These are phyloP conservation scores for Globicephala melas DNA, from an alignment of 2,113 vertebrate species.

Conservation along the genomic window DNA sequence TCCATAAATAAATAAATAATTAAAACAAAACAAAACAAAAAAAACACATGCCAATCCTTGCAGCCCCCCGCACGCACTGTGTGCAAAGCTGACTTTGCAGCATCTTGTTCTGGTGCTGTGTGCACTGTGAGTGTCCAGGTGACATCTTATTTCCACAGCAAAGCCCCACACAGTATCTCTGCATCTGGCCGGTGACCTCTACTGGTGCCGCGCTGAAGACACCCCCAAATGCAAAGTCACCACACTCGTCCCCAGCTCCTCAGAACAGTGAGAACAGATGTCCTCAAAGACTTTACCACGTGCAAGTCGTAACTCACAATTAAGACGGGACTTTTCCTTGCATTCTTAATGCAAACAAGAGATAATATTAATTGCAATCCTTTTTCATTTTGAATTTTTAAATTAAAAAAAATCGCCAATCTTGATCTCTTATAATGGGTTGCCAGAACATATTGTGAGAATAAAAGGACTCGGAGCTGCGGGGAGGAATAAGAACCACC, in stretches of 20 bases:
- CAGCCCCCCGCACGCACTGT: neutral
- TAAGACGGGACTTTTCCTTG: neutral
- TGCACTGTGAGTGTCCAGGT: neutral
- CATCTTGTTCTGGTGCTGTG: neutral
- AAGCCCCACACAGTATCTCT: neutral
- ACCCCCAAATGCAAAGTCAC: neutral
- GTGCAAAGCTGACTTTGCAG: neutral
- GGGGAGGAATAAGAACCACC: neutral
- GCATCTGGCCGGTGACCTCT: neutral
- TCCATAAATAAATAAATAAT: too few relatives aligned
- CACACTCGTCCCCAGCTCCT: neutral
- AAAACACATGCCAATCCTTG: neutral
- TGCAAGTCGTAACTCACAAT: neutral
- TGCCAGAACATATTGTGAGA: neutral
- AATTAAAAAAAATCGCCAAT: neutral
- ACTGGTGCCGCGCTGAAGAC: neutral
- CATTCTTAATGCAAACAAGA: neutral
- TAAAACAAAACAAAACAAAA: neutral
- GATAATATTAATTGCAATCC: neutral
- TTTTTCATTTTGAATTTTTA: neutral
- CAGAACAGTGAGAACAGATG: neutral
- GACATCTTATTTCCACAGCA: neutral
- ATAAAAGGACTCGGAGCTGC: neutral
- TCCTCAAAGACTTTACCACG: neutral
- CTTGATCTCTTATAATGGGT: neutral